Evolutionary conservation across 2,797 vertebrate species (phyloP).

Genomic region (Micropoecilia bifurca): DNA sequence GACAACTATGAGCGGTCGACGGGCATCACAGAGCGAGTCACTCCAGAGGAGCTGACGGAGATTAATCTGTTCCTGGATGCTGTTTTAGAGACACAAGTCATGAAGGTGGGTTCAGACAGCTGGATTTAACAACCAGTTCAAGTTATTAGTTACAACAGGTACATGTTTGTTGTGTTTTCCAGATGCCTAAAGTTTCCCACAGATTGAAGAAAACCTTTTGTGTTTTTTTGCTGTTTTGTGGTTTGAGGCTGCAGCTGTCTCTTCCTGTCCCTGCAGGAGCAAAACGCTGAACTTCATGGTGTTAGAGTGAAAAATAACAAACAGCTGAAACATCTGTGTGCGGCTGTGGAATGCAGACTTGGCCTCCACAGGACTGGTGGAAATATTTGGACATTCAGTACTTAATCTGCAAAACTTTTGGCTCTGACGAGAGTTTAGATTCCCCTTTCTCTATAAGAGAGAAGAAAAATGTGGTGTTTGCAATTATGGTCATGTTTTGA

Average conservation of each 20-base stretch:
- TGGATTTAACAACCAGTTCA: not conserved
- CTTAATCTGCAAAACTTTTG: constrained; percentile 12
- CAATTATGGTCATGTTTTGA: not conserved
- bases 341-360: constrained; percentile 59
- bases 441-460: not conserved
- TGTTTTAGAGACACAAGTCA: constrained; percentile 84
- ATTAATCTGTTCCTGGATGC: constrained; percentile 86
- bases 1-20: constrained; percentile 89
- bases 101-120: constrained; percentile 80
- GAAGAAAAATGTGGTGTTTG: not conserved
- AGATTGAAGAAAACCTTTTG: not conserved
- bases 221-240: constrained; percentile 6
- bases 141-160: not conserved
- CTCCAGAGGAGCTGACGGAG: constrained; percentile 83
- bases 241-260: constrained; percentile 31
- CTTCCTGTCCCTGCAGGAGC: constrained; percentile 42
- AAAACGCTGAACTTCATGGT: constrained; percentile 29
- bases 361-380: constrained; percentile 32
- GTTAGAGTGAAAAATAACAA: constrained; percentile 15
- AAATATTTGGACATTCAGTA: constrained; percentile 45
- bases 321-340: constrained; percentile 58
- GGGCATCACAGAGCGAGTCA: constrained; percentile 83
- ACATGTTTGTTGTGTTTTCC: constrained; percentile 7
- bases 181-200: not conserved
- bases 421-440: not conserved